These are phyloP conservation scores for Rhynchonycteris naso DNA, from an alignment of 2,797 vertebrate species.

Conservation along the genomic window DNA sequence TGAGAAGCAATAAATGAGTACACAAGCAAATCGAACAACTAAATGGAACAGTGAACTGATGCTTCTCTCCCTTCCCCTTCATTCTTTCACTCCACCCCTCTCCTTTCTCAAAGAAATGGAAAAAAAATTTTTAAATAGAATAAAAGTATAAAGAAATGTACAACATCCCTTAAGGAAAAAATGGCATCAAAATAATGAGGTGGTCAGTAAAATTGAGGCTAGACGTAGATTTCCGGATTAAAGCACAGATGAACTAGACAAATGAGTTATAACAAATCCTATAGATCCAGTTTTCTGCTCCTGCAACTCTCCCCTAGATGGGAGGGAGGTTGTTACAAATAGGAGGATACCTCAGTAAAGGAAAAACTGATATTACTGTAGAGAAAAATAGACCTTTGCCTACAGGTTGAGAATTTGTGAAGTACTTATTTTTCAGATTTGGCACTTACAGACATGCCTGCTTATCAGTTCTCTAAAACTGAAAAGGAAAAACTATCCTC, in stretches of 20 bases:
- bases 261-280: not conserved
- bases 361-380: not conserved
- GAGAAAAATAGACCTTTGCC: slow-evolving; percentile 36
- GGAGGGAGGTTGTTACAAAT: not conserved
- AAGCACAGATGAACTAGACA: not conserved
- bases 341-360: not conserved
- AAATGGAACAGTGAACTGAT: too few species aligned
- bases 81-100: too few species aligned
- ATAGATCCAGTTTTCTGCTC: not conserved
- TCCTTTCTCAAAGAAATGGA: too few species aligned
- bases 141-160: not conserved
- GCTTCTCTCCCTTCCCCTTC: too few species aligned
- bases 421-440: slow-evolving; percentile 36
- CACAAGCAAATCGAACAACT: too few species aligned
- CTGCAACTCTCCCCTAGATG: not conserved
- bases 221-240: slow-evolving; percentile 20
- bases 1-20: too few species aligned
- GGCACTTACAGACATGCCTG: not conserved
- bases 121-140: too few species aligned
- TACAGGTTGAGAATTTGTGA: not conserved
- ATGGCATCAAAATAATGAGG: not conserved
- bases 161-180: not conserved
- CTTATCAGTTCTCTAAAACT: not conserved
- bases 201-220: slow-evolving; percentile 24
- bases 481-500: not conserved